Percentiles rank a stretch among this genome's conserved stretches.
phyloP scores from a whole-genome alignment of 2,888 invertebrate genomes.

The Drosophila differens region DNA sequence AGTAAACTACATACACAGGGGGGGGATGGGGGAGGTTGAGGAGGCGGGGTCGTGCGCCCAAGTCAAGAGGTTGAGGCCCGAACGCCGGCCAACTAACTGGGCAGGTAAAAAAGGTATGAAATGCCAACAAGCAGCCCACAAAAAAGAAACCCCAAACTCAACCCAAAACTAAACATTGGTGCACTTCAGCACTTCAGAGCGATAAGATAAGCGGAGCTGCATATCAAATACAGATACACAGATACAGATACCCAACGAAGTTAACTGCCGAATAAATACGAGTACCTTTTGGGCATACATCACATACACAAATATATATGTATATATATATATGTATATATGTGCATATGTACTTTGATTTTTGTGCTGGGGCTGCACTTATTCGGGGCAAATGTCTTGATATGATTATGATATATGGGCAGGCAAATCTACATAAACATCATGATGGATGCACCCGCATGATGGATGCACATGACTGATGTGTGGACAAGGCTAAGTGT shows the following conservation, averaged over 20 bases:
- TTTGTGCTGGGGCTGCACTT: constrained; percentile 18
- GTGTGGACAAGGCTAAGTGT: constrained; percentile 13
- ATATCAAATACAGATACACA: constrained; percentile 50
- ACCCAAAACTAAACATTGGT: constrained; percentile 52
- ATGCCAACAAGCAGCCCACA: constrained; percentile 69
- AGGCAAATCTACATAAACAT: constrained; percentile 74
- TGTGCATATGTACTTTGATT: constrained; percentile 1
- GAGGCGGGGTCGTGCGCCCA: constrained; percentile 46
- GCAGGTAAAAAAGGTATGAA: constrained; percentile 61
- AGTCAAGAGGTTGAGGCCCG: constrained; percentile 74
- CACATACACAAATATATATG: background rate
- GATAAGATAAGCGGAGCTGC: constrained; percentile 67
- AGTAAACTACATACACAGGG: background rate
- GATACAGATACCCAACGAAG: constrained; percentile 4
- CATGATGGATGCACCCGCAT: constrained; percentile 64
- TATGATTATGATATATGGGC: constrained; percentile 72
- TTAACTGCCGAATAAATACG: constrained; percentile 31
- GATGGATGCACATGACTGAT: constrained; percentile 64
- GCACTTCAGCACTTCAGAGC: constrained; percentile 61
- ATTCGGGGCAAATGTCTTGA: constrained; percentile 55
- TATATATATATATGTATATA: background rate
- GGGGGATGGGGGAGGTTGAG: background rate
- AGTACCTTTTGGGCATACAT: constrained; percentile 33
- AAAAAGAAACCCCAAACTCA: constrained; percentile 23
- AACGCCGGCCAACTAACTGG: constrained; percentile 48